Evolutionary conservation across 2,113 vertebrate species (phyloP), one percentile per base, ranked within the genome.

Genomic region (Pholis gunnellus): DNA sequence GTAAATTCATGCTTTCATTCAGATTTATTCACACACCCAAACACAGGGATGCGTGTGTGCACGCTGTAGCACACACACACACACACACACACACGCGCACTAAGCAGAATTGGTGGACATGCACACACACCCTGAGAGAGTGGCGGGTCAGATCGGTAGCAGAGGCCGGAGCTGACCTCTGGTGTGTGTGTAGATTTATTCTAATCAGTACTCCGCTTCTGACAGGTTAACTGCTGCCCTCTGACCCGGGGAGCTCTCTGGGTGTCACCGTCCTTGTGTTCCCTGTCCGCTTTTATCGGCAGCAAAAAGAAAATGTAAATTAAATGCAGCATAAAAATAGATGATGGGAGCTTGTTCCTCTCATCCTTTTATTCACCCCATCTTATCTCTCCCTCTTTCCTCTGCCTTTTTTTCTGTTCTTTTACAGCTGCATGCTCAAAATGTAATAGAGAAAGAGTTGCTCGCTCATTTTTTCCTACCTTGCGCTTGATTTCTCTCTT

Each of bases 161-260:
- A 84, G 91, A 84, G 94, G 83, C 93, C 91, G 73, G 63, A 78
- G 85, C 87, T 94, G 94, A 96, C 95, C 95, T 95, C 94, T 93
- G 85, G 94, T 92, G 93, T 92, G 93, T 94, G 92, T 94, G 93
- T 92, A 94, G 94, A 95, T 95, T 96, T 96, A 96, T 96, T 96
- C 94, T 96, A 95, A 96, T 96, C 94, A 96, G 95, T 95, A 95
- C 94, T 89, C 89, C 90, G 84, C 94, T 93, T 93, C 84, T 96
- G 95, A 96, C 95, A 96, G 95, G 92, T 95, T 95, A 95, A 95
- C 92, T 93, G 94, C 88, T 89, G 94, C 89, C 94, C 95, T 93
- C 78, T 94, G 93, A 95, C 90, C 94, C 87, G 13, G 71, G 86
- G 83, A 92, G 91, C 93, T 93, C 89, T 91, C 92, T 72, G 80